Base-by-base conservation (phyloP, 2,797 vertebrate species). In the Avahi laniger region DNA sequence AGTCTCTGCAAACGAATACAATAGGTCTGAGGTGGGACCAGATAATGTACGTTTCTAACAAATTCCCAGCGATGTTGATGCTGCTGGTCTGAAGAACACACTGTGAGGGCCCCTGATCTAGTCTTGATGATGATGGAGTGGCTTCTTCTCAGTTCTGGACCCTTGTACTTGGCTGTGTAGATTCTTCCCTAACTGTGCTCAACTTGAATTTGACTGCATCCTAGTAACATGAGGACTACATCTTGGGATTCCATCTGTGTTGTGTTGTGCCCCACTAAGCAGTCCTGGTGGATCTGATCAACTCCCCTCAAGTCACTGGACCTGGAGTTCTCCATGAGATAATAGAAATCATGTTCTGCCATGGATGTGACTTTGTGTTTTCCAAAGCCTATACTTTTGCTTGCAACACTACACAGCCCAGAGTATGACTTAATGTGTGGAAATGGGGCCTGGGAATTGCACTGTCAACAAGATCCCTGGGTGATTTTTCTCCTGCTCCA, bases 341-440 rank as follows among this genome's bases (percentile, higher is more conserved):
- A 72, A n/a, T 0, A 52, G 86, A 70, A 89, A 81, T 46, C 2
- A 5, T n/a, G 41, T 46, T 87, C 48, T 57, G 1, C 13, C 18
- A 38, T 48, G 20, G n/a, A 33, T 35, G 20, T 50, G 48, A 72
- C 38, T 65, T 30, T 30, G 33, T 38, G n/a, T 72, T 28, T 63
- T 78, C 57, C 57, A 63, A 95, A 92, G 4, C 14, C 52, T 52
- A 14, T 26, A 35, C 28, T 85, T 91, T 67, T 78, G 33, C 79
- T 59, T n/a, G 57, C 57, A 43, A n/a, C 1, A 8, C 24, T 20
- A 4, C 3, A 1, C 5, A 52, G n/a, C 6, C 1, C 35, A 41
- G 15, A 46, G 6, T 11, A 46, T 13, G 89, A 8, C 7, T 22
- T 3, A 48, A n/a, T 22, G 33, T 65, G 30, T 52, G 5, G 30